phyloP scores from a whole-genome alignment of 2,888 invertebrate species.

The Sphaerophoria taeniata region DNA sequence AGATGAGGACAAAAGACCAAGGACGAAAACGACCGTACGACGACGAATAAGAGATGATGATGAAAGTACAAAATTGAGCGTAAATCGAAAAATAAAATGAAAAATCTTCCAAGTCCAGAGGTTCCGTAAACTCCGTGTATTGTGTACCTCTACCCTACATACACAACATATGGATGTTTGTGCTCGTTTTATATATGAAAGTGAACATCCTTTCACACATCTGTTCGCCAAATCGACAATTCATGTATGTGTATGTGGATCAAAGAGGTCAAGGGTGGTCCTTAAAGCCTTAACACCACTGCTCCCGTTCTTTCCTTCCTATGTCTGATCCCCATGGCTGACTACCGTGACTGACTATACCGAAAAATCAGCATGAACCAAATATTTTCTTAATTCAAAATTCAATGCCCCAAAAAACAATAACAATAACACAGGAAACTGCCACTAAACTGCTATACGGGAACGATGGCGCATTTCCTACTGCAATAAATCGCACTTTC shows the following conservation, averaged over 20 bases:
- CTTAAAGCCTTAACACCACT: neutral
- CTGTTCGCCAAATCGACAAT: slow-evolving; percentile 42
- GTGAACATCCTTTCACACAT: slow-evolving; percentile 36
- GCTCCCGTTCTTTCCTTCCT: too few relatives aligned
- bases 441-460: too few relatives aligned
- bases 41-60: slow-evolving; percentile 46
- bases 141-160: neutral
- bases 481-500: slow-evolving; percentile 69
- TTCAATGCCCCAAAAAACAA: slow-evolving; percentile 65
- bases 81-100: slow-evolving; percentile 70
- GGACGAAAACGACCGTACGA: slow-evolving; percentile 18
- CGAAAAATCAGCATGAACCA: slow-evolving; percentile 31
- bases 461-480: slow-evolving; percentile 74
- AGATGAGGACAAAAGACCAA: slow-evolving; percentile 1
- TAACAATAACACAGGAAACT: slow-evolving; percentile 70
- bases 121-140: neutral
- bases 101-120: slow-evolving; percentile 45
- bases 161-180: neutral
- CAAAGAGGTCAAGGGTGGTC: slow-evolving; percentile 59
- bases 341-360: neutral
- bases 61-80: slow-evolving; percentile 69
- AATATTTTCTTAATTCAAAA: slow-evolving; percentile 62
- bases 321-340: too few relatives aligned
- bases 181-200: neutral
- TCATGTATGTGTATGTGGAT: slow-evolving; percentile 35